Evolutionary conservation across 2,113 vertebrate genomes (phyloP), one percentile per base, ranked within the genome.

Genomic region (Mastomys coucha): DNA sequence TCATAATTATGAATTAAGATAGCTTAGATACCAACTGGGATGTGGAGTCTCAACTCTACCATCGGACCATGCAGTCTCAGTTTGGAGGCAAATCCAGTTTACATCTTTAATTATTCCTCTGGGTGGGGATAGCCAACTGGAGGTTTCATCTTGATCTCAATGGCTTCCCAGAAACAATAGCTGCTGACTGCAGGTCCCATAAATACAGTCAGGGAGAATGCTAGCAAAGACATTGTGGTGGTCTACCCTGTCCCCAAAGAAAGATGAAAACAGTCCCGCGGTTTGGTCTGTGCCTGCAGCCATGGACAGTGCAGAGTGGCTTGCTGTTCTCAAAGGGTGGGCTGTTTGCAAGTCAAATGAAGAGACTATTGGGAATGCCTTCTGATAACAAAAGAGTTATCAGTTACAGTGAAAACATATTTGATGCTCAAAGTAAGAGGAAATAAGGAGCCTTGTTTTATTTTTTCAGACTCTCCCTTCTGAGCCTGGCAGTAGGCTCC

Each of bases 261-360:
- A 81, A 97, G 87, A 94, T 31, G 78, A 39, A 94, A 96, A 93
- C 77, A 96, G 84, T 87, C 89, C 53, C 63, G 63, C 97, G 94
- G 98, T 96, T 96, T 97, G 87, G 22, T 73, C 86, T 93, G 97
- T 88, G 81, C 80, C 53, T 94, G 77, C 26, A 0, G 7, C 80
- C 78, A 56, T 60, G 69, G 89, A 89, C 65, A 96, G 87, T 85
- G 58, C 96, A 24, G 53, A 33, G 26, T 31, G 77, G 26, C 96
- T 88, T 91, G 93, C 78, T 95, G 95, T 80, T 96, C 98, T 98
- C 97, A 97, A 97, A 98, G 97, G 96, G 31, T 1, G 60, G 86
- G 85, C 77, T 86, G 98, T 98, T 97, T 96, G 89, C 89, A 97
- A 65, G 67, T 84, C 94, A 97, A 97, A 91, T 81, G 96, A 94